A percentile compares a stretch with the other conserved stretches of the same genome.
Evolutionary conservation across 2,113 vertebrate species (phyloP).

Genomic region (Syrmaticus mikado): DNA sequence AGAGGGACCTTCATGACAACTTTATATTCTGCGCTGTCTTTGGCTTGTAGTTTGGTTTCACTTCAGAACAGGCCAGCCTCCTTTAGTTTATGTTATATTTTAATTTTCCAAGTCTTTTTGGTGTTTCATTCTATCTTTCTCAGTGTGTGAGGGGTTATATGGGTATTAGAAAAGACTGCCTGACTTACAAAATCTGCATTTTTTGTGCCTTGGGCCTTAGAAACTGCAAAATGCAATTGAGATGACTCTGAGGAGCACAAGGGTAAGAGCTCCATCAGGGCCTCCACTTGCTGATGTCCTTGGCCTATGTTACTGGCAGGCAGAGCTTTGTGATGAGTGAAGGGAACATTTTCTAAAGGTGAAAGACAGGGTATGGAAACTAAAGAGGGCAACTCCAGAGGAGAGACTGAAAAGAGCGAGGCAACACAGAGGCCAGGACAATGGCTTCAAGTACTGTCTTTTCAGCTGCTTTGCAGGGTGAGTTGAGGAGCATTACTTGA

Average conservation of each 20-base stretch:
- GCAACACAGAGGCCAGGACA: neutral
- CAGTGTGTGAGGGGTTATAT: neutral
- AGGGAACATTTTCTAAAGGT: neutral
- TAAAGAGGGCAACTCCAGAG: neutral
- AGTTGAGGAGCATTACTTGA: neutral
- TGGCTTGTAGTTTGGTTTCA: neutral
- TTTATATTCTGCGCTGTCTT: neutral
- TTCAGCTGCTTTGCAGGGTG: neutral
- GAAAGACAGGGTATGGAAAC: neutral
- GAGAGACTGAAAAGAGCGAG: neutral
- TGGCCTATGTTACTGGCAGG: neutral
- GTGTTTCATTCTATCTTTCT: neutral
- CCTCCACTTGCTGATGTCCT: neutral
- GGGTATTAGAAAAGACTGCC: neutral
- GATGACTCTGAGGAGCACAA: neutral
- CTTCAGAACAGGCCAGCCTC: neutral
- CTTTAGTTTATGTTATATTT: neutral
- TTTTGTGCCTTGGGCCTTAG: neutral
- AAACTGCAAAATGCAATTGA: neutral
- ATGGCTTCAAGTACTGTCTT: neutral
- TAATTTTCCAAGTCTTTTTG: fast-evolving
- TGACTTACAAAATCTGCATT: neutral
- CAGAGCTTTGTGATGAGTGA: neutral
- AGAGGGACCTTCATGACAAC: neutral
- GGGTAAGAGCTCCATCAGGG: neutral